Evolutionary conservation across 2,797 vertebrate genomes (phyloP), one percentile per base, ranked within the genome.

Genomic region (Echiichthys vipera): DNA sequence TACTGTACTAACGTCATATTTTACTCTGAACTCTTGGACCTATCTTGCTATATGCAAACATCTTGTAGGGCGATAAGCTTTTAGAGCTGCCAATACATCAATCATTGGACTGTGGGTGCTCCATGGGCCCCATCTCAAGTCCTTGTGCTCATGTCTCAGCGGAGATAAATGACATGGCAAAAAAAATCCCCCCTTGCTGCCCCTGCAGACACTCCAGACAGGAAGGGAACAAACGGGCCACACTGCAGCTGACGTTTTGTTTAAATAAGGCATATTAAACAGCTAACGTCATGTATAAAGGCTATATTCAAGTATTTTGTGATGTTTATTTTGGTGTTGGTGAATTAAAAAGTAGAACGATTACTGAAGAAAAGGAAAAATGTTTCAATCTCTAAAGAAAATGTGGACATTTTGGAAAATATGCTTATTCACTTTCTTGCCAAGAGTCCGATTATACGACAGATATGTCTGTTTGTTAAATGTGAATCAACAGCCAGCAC

Each of bases 121-220:
- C 39, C 39, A 55, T 40, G 58, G 74, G 75, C 82, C 86, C 50
- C 74, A 50, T 83, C 71, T 74, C 42, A 49, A 49, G 50, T 79
- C 62, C 59, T 85, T 81, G 66, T 71, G 72, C 80, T 81, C 67
- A 71, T 76, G 76, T 88, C 71, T 71, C 74, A 72, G 43, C 49
- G 54, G 54, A 92, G 91, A 93, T 89, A 88, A 88, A 89, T 91
- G 88, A 91, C 86, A 81, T 18, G 20, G 83, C 85, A 83, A 74
- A 84, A 88, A 76, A 59, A 50, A 54, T 11, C 12, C 9, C 24
- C 45, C 3, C 36, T 56, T 32, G 40, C 72, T 71, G 74, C 68
- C 78, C 63, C 55, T 51, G 63, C 58, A 58, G 36, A 77, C 77
- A 59, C 65, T 71, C 40, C 53, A 65, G 55, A 84, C 71, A 87